Base-by-base conservation (phyloP, 2,888 invertebrate genomes). In the Phortica okadai region DNA sequence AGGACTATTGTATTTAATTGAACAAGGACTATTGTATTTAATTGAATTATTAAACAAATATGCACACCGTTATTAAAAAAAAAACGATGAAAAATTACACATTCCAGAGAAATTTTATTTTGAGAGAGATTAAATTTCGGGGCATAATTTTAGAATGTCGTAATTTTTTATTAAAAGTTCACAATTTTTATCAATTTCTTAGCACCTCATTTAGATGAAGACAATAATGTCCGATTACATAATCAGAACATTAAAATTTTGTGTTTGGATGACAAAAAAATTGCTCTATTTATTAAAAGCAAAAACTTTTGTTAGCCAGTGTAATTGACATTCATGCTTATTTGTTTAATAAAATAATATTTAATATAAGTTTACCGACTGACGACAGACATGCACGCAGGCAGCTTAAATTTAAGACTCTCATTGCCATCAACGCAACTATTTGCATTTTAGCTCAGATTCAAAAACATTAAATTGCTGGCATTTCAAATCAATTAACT, bases 41-140 rank as follows among this genome's bases (percentile, higher is more conserved):
- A 64, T 64, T 64, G 25, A 64, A 33, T 64, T 64, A 64, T 64
- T 33, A 14, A 64, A 64, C 14, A 33, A 64, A 64, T 33, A 41
- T 64, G 25, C 16, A 64, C 10, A 6, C 1, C 33, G 50, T 50
- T 11, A 50, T 50, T 14, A n/a, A n/a, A 21, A 21, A 14, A 50
- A 50, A 50, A 11, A 14, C 50, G 10, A 3, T 50, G 10, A 50
- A 50, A 50, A 50, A 50, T 8, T 14, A 50, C 50, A 50, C 14
- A 8, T 8, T 50, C 8, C 1, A 50, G 50, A 11, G 8, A 50
- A 6, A 50, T 50, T 50, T 50, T 6, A 50, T 8, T 50, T 11
- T 50, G 8, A 50, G 2, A 50, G 50, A 50, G 2, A 50, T 33
- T 33, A 4, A 33, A 33, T 33, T 33, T 33, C 0, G 33, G 1